Base-by-base conservation (phyloP, 2,797 vertebrate species). In the Iguana delicatissima region DNA sequence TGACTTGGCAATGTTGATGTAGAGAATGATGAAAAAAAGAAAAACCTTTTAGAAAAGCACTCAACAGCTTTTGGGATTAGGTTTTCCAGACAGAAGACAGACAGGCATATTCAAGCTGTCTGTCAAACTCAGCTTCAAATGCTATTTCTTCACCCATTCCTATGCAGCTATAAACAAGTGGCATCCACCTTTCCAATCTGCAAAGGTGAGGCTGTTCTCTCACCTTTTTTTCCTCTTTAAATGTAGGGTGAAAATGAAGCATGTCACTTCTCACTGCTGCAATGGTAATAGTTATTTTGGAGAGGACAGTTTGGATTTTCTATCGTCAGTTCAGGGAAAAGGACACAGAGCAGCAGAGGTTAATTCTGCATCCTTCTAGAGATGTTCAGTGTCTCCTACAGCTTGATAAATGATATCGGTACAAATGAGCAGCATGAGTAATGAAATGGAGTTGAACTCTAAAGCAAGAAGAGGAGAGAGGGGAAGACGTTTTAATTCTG, bases 61-160 rank as follows among this genome's bases (percentile, higher is more conserved):
- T 86, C 93, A 93, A 83, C 92, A 93, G 89, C 88, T 89, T 92
- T 81, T 81, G 81, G 92, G 89, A 91, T 96, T 93, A 87, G 24
- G 67, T 50, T 85, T 95, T 95, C 91, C 72, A 82, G 87, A 35
- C 2, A 10, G 87, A 93, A 88, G 89, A 92, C 89, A 72, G 94
- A 86, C 86, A 89, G 91, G 79, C 67, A 91, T 90, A 93, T 84
- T 90, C 91, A 89, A 95, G 35, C 64, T 93, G 89, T 93, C 93
- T 92, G 73, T 92, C 94, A 95, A 89, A 69, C 89, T 90, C 86
- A 88, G 84, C 88, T 84, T 7, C 87, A 90, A 59, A 85, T n/a
- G 42, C 90, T 90, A 89, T 87, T 89, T 94, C 69, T 57, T 94
- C 88, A 94, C 76, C n/a, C 0, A 22, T 52, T 55, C 93, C 84